Conservation (phyloP, 1,140 invertebrate species). For the Ceratoteleas bidentatus region DNA sequence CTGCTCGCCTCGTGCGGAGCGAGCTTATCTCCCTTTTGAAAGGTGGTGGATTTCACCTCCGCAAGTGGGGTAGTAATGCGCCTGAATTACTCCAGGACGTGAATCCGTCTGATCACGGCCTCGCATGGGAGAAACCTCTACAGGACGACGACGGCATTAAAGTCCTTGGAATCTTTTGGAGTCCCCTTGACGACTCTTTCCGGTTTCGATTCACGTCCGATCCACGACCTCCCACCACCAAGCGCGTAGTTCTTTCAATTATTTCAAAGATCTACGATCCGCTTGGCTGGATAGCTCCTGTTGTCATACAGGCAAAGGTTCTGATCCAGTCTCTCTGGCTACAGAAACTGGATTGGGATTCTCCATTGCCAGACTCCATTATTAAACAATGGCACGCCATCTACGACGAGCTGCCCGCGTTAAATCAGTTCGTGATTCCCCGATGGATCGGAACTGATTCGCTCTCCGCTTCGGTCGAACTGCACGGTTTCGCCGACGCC, state of each 20-base stretch:
- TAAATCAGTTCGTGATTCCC: no score
- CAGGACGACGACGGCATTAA: constrained; percentile 52
- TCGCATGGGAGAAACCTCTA: background rate
- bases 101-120: constrained; percentile 4
- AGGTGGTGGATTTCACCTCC: constrained; percentile 55
- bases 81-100: constrained; percentile 2
- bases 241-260: constrained; percentile 19
- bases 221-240: background rate
- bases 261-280: constrained; percentile 44
- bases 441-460: no score
- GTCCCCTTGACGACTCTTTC: constrained; percentile 56
- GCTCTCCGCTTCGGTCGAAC: no score
- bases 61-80: constrained; percentile 67
- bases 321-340: constrained; percentile 50
- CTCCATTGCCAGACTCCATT: background rate
- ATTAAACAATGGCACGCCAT: no score
- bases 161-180: constrained; percentile 69
- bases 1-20: constrained; percentile 7
- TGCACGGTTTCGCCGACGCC: no score
- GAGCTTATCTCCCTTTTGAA: constrained; percentile 47
- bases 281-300: constrained; percentile 23
- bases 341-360: constrained; percentile 33
- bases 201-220: constrained; percentile 22
- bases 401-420: background rate
- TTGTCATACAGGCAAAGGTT: constrained; percentile 28